Base-by-base conservation (phyloP, 2,797 vertebrate genomes). In the Buphagus erythrorhynchus region DNA sequence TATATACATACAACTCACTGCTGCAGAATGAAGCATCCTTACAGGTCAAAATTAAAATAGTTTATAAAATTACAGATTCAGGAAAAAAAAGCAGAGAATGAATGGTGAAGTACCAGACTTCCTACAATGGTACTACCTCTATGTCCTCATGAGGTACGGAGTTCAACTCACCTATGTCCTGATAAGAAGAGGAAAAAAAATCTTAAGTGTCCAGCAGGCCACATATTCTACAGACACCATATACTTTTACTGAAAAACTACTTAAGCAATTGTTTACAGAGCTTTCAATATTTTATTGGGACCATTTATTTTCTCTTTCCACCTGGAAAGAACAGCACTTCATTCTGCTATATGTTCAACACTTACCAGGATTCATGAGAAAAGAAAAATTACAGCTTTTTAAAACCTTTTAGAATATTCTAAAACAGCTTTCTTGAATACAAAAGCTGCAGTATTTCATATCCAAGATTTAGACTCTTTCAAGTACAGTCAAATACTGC, bases 1-100 rank as follows among this genome's bases (percentile, higher is more conserved):
- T 97, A 97, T 66, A 98, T 96, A 85, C 20, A 28, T 88, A 92
- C 43, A 63, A 66, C 92, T 92, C 90, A 90, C 71, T 95, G 65
- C 78, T 94, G 77, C 88, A 90, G 85, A 97, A 97, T 87, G 91
- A 93, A 87, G 97, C 95, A 96, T 88, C 88, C 84, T 96, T 80
- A 51, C 75, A 93, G 71, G 76, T 82, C 26, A 91, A 91, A 95
- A 94, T 82, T 72, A 97, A 91, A 95, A 79, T 58, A 76, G 85
- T 86, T 74, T 63, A 48, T 49, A 86, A 80, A 92, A 72, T 49
- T 72, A 89, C 22, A 80, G 58, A 67, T 51, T 86, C 26, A 74
- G 31, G n/a, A n/a, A 66, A 51, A 59, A 48, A 88, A 88, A 61
- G 2, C 11, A 48, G 18, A 79, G 19, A 46, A 83, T 36, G 29